Percentiles rank a stretch among this genome's conserved stretches.
phyloP scores from a whole-genome alignment of 2,797 vertebrate species.

The Arrhamphus sclerolepis region DNA sequence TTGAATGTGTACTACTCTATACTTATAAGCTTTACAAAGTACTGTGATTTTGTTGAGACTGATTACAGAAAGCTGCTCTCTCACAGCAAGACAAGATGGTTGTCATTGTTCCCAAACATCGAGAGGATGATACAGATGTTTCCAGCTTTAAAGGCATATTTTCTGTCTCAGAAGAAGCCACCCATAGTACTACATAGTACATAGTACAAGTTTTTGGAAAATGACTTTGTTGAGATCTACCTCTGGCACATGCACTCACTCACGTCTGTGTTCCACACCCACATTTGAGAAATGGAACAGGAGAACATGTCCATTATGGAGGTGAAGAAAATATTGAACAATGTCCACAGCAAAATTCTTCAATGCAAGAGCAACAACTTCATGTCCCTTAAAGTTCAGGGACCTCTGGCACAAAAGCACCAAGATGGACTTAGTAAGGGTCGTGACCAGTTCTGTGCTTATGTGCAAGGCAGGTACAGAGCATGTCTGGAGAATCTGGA shows the following conservation, averaged over 20 bases:
- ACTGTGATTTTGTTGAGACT: conserved; percentile 8
- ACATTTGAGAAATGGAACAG: conserved; percentile 33
- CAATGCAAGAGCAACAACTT: conserved; percentile 17
- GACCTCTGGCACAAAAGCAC: conserved; percentile 29
- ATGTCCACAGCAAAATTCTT: conserved; percentile 25
- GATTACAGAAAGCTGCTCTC: conserved; percentile 4
- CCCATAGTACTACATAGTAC: conserved; percentile 13
- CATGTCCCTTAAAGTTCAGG: conserved; percentile 37
- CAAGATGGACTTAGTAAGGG: conserved; percentile 24
- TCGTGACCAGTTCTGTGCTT: conserved; percentile 41
- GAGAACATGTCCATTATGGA: conserved; percentile 40
- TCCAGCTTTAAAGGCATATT: conserved; percentile 44
- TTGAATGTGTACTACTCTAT: no score
- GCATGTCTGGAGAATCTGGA: conserved; percentile 42
- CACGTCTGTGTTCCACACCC: conserved; percentile 29
- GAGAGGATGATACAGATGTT: conserved; percentile 46
- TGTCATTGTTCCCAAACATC: conserved; percentile 14
- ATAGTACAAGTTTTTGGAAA: conserved; percentile 10
- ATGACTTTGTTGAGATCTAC: conserved; percentile 31
- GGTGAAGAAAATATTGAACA: conserved; percentile 19
- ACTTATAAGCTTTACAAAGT: no score
- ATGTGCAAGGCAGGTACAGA: conserved; percentile 38
- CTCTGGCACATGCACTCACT: conserved; percentile 44
- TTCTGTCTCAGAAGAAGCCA: conserved; percentile 34
- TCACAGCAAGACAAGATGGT: conserved; percentile 18